A percentile compares a stretch with the other conserved stretches of the same genome.
These are phyloP conservation scores for Prietella phreatophila DNA, from an alignment of 2,113 vertebrate genomes.

Conservation along the genomic window DNA sequence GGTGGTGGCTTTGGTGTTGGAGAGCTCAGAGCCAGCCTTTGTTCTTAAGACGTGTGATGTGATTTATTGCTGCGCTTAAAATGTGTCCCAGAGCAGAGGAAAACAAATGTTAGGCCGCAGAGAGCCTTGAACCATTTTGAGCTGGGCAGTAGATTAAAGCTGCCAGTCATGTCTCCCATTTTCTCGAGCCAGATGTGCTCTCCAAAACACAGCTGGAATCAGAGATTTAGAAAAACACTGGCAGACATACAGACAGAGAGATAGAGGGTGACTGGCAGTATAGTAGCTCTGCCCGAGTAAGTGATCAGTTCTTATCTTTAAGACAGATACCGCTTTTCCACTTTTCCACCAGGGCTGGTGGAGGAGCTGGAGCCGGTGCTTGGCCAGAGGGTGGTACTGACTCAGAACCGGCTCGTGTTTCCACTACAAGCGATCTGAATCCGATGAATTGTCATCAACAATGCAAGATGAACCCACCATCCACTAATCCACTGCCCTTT, in stretches of 20 bases:
- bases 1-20: slow-evolving; percentile 49
- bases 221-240: slow-evolving; percentile 25
- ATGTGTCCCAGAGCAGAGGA: slow-evolving; percentile 65
- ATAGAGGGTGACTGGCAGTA: neutral
- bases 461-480: no score
- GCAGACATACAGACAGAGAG: neutral
- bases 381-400: no score
- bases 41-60: slow-evolving; percentile 55
- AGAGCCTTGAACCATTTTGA: slow-evolving; percentile 36
- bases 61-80: slow-evolving; percentile 73
- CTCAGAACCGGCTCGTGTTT: no score
- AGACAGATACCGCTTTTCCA: no score
- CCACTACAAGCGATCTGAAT: no score
- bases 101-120: slow-evolving; percentile 52
- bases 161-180: slow-evolving; percentile 33
- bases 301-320: slow-evolving; percentile 8
- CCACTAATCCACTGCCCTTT: no score
- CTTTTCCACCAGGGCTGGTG: no score
- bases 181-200: slow-evolving; percentile 18
- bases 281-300: neutral
- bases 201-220: slow-evolving; percentile 31
- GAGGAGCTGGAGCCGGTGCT: no score
- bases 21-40: slow-evolving; percentile 25
- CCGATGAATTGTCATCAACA: no score
- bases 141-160: slow-evolving; percentile 50